Evolutionary conservation across 1,140 invertebrate species (phyloP).

Genomic region (Neoseiulus cucumeris): DNA sequence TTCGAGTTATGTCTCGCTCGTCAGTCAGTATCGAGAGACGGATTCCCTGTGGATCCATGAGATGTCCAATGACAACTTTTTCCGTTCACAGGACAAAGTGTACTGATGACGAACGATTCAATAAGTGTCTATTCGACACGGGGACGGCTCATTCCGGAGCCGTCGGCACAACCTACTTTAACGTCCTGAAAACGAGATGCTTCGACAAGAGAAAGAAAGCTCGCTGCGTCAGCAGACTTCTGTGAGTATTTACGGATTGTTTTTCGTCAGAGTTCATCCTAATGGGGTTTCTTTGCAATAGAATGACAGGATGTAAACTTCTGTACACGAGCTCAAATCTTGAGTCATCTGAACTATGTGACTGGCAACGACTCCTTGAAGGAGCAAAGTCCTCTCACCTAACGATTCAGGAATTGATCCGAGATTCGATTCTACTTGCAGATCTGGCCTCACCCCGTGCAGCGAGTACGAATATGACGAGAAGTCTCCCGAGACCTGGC

Average conservation of each 20-base stretch:
- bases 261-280: neutral
- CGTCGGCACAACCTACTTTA: conserved; percentile 46
- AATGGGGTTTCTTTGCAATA: too few species aligned
- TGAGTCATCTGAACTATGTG: too few species aligned
- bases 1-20: neutral
- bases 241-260: conserved; percentile 13
- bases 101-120: conserved; percentile 43
- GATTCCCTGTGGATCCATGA: neutral
- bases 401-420: neutral
- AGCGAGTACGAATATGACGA: conserved; percentile 19
- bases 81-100: conserved; percentile 36
- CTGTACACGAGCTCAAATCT: too few species aligned
- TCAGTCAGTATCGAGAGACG: too few species aligned
- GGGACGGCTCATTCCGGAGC: conserved; percentile 30
- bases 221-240: neutral
- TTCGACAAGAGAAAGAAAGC: conserved; percentile 27
- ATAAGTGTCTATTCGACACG: conserved; percentile 38
- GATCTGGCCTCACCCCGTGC: conserved; percentile 14
- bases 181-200: conserved; percentile 40
- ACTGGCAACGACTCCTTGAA: too few species aligned
- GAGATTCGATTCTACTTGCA: neutral
- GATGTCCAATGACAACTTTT: neutral
- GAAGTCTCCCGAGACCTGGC: neutral
- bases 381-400: too few species aligned
- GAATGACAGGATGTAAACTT: too few species aligned